Conservation (phyloP, 2,113 vertebrate species). For the Garra rufa region DNA sequence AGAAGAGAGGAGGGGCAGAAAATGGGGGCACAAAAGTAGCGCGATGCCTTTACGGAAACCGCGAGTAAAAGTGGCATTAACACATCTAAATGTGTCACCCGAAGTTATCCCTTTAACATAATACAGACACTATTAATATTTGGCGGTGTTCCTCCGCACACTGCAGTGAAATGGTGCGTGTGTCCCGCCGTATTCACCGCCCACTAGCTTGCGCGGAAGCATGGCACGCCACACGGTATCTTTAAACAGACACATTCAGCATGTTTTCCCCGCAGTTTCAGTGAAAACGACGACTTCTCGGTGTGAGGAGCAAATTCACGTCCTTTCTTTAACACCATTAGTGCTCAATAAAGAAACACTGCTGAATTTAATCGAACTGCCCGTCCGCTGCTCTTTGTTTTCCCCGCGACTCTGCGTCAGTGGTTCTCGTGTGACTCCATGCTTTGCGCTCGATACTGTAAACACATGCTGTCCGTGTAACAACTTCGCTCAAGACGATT, state of each 20-base stretch:
- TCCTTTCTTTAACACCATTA: not conserved
- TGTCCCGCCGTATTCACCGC: slow-evolving; percentile 45
- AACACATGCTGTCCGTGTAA: slow-evolving; percentile 32
- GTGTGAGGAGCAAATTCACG: not conserved
- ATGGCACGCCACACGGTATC: slow-evolving; percentile 49
- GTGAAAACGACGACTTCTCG: not conserved
- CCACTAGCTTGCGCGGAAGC: slow-evolving; percentile 51
- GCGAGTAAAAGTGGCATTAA: not conserved
- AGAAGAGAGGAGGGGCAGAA: slow-evolving; percentile 43
- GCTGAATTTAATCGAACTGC: not conserved
- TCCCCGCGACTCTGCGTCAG: slow-evolving; percentile 57
- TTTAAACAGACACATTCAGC: slow-evolving; percentile 41
- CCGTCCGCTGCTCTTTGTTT: slow-evolving; percentile 71
- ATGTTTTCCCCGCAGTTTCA: slow-evolving; percentile 31
- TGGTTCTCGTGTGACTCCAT: slow-evolving; percentile 46
- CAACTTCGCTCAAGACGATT: slow-evolving; percentile 14
- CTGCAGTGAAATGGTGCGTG: slow-evolving; percentile 41
- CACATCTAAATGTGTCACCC: not conserved
- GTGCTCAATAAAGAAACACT: not conserved
- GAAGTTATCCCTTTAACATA: not conserved
- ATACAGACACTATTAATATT: not conserved
- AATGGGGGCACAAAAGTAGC: not conserved
- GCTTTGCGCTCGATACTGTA: slow-evolving; percentile 39
- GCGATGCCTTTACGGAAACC: not conserved
- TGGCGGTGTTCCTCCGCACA: not conserved